These are phyloP conservation scores for Trichomalopsis sarcophagae DNA, from an alignment of 1,140 invertebrate genomes.

Conservation along the genomic window DNA sequence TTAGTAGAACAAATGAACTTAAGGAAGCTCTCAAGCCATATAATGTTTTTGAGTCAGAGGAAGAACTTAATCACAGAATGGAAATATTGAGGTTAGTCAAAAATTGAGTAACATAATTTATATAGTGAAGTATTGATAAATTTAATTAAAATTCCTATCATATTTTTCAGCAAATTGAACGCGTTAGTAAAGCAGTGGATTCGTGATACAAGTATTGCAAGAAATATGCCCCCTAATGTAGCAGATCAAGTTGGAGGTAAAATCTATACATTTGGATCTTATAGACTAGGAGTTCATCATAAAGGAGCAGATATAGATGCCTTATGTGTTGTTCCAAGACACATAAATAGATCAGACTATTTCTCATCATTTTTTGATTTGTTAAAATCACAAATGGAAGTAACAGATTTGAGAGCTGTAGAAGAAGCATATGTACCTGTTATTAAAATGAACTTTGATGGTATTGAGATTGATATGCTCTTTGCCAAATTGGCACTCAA, in stretches of 20 bases:
- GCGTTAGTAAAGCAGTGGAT: constrained; percentile 95
- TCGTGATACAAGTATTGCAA: constrained; percentile 88
- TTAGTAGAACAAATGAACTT: constrained; percentile 88
- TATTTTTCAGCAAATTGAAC: constrained; percentile 87
- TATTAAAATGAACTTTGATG: constrained; percentile 99
- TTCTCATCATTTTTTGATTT: constrained; percentile 96
- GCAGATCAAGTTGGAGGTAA: constrained; percentile 95
- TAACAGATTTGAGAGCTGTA: constrained; percentile 90
- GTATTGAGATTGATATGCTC: constrained; percentile 98
- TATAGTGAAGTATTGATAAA: not conserved
- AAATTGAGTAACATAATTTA: not conserved
- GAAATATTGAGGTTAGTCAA: constrained; percentile 79
- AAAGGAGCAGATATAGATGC: constrained; percentile 99
- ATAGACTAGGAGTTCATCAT: constrained; percentile 92
- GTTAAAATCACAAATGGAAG: constrained; percentile 90
- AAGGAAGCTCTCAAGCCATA: constrained; percentile 89
- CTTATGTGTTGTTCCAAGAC: constrained; percentile 96
- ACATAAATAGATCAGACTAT: constrained; percentile 95
- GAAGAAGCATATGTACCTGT: constrained; percentile 99
- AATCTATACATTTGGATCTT: constrained; percentile 99
- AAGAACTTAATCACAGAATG: constrained; percentile 93
- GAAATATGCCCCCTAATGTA: constrained; percentile 91
- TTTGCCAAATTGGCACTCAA: constrained; percentile 96
- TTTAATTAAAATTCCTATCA: constrained; percentile 30
- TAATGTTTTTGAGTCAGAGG: constrained; percentile 93